Evolutionary conservation across 2,113 vertebrate species (phyloP), one percentile per base, ranked within the genome.

Genomic region (Plectropomus leopardus): DNA sequence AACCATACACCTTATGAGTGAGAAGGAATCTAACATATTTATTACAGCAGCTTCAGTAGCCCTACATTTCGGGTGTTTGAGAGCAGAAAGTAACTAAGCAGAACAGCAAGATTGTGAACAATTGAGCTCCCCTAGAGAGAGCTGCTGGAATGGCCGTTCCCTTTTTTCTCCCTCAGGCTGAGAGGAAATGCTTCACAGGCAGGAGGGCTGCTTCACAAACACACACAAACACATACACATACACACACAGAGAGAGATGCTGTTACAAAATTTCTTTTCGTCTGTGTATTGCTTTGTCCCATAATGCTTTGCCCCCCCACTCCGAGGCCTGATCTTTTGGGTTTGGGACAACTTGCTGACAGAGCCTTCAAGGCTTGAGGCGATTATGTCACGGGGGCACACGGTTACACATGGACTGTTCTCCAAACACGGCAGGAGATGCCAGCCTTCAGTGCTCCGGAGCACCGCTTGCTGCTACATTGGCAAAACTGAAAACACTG

Each of bases 321-420:
- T 26, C 60, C 17, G 57, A 85, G 26, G 17, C 34, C 74, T 70
- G 59, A 77, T 85, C 45, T 83, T 80, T 71, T 24, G 44, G 78
- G 53, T 54, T 48, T 45, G 16, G 73, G 53, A 85, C 81, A 80
- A 66, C 72, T 78, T 63, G 67, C 70, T 88, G 79, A 83, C 61
- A 72, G 55, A 80, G 83, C 58, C 30, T 61, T 65, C 21, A 47
- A 36, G 32, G 75, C 76, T 63, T 15, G 30, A 76, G 58, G 61
- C 48, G 15, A 67, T 72, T 50, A 60, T 79, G 82, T 77, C 68
- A 74, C 44, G 7, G 34, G 44, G 16, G 47, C 54, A 57, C 30
- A 30, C 42, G 19, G 48, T 61, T 55, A 67, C 58, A 75, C 77
- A 53, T 48, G 68, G 36, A 75, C 58, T 70, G 66, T 34, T 51